Evolutionary conservation across 2,113 vertebrate species (phyloP).

Genomic region (Cyanoderma ruficeps): DNA sequence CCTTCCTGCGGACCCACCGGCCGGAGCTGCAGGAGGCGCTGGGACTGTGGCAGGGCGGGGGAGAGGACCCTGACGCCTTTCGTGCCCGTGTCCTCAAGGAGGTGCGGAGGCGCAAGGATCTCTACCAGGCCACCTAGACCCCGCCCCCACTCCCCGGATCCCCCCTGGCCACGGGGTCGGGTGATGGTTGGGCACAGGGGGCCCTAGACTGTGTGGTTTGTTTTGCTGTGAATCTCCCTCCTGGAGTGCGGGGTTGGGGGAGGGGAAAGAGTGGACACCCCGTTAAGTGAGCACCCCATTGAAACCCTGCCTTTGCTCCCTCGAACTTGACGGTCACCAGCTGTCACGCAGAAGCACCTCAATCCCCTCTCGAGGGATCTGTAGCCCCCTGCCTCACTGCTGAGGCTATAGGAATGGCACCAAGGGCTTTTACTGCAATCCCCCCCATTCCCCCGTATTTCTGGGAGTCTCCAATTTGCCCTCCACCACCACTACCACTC

Average conservation of each 20-base stretch:
- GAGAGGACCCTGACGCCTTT: conserved; percentile 79
- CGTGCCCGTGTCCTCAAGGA: conserved; percentile 89
- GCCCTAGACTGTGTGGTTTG: background rate
- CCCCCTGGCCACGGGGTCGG: fast-evolving
- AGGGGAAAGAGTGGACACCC: background rate
- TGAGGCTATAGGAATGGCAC: background rate
- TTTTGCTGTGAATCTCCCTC: conserved; percentile 40
- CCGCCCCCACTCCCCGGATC: fast-evolving
- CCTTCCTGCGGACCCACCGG: conserved; percentile 89
- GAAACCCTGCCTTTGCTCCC: background rate
- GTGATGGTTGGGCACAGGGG: background rate
- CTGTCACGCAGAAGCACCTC: background rate
- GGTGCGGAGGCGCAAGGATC: conserved; percentile 88
- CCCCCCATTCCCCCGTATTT: fast-evolving
- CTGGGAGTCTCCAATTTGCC: background rate
- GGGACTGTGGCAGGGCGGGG: conserved; percentile 75
- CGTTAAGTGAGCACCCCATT: background rate
- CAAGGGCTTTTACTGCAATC: conserved; percentile 2
- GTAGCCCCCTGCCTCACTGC: background rate
- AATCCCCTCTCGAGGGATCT: background rate
- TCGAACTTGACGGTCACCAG: background rate
- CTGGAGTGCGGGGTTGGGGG: background rate
- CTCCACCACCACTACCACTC: background rate
- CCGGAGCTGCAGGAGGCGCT: conserved; percentile 83
- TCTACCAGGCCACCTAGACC: conserved; percentile 78